A percentile compares a stretch with the other conserved stretches of the same genome.
phyloP scores from a whole-genome alignment of 2,888 invertebrate species.

The Rhagonycha fulva region DNA sequence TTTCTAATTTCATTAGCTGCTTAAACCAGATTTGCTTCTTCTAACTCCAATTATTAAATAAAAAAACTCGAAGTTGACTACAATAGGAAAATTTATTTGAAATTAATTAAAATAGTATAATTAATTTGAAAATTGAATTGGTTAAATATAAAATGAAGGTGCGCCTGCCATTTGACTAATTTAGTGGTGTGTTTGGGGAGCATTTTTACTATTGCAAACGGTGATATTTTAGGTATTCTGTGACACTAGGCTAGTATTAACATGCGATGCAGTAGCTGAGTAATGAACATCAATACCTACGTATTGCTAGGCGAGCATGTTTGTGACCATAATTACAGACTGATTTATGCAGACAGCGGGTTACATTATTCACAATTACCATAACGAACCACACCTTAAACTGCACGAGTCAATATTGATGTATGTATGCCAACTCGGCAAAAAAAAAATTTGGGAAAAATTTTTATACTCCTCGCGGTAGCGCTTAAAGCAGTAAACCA shows the following conservation, averaged over 20 bases:
- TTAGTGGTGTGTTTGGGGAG: slow-evolving; percentile 18
- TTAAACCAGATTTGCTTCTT: too few relatives aligned
- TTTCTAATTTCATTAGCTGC: too few relatives aligned
- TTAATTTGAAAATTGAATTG: slow-evolving; percentile 1
- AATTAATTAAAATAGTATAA: background rate
- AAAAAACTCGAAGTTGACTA: background rate
- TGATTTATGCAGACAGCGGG: slow-evolving; percentile 52
- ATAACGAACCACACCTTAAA: slow-evolving; percentile 52
- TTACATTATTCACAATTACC: slow-evolving; percentile 55
- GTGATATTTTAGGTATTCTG: slow-evolving; percentile 28
- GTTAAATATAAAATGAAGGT: slow-evolving; percentile 23
- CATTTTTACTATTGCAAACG: slow-evolving; percentile 21
- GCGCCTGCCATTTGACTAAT: slow-evolving; percentile 27
- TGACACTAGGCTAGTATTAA: slow-evolving; percentile 27
- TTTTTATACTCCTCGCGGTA: slow-evolving; percentile 1
- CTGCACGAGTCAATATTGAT: slow-evolving; percentile 42
- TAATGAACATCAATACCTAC: slow-evolving; percentile 53
- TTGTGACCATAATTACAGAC: slow-evolving; percentile 52
- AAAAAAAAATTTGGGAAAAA: background rate
- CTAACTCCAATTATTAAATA: too few relatives aligned
- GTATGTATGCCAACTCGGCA: slow-evolving; percentile 15
- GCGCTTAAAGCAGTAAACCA: slow-evolving; percentile 2
- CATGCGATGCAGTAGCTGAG: slow-evolving; percentile 36
- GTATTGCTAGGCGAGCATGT: slow-evolving; percentile 51
- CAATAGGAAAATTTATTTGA: background rate